Evolutionary conservation across 2,888 invertebrate genomes (phyloP), one percentile per base, ranked within the genome.

Genomic region (Digitonthophagus gazella): DNA sequence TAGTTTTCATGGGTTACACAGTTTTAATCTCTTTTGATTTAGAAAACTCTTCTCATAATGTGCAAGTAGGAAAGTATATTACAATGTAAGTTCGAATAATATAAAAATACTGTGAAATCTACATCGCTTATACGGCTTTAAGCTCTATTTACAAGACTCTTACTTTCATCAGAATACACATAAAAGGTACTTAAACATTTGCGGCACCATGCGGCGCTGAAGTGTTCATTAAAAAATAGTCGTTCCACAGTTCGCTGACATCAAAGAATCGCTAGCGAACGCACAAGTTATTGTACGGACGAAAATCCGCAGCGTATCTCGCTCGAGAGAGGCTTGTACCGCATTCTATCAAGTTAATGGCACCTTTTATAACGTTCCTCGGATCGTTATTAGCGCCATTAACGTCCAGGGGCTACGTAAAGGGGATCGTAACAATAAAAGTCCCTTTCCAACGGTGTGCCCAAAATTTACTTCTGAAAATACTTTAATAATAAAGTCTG

Each of bases 151-250:
- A 44, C 8, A n/a, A 8, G 28, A 44, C 28, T 44, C 28, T 44
- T 11, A 44, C 28, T 44, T 44, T 44, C 28, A 44, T 44, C 8
- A 44, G 28, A 44, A 44, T 44, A 11, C 28, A 44, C 28, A 5
- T 44, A 44, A 44, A 44, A 8, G 61, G 19, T 19, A 61, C 61
- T 61, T 20, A 61, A 61, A 61, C 61, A 61, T 61, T 61, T 61
- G 67, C 64, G 56, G 67, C 67, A 64, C 64, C 67, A 67, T 55
- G 67, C 67, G 4, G 67, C 19, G 67, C 57, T 67, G 15, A 57
- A 67, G 67, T 64, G 64, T 56, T 67, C 67, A 67, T 67, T 67
- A 67, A 65, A 67, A 67, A 67, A 67, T 67, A 67, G 67, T 19
- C 63, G 54, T 64, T 67, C 64, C 64, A 67, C 67, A 64, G 64